These are phyloP conservation scores for Trissolcus basalis DNA, from an alignment of 1,140 invertebrate genomes.

Conservation along the genomic window DNA sequence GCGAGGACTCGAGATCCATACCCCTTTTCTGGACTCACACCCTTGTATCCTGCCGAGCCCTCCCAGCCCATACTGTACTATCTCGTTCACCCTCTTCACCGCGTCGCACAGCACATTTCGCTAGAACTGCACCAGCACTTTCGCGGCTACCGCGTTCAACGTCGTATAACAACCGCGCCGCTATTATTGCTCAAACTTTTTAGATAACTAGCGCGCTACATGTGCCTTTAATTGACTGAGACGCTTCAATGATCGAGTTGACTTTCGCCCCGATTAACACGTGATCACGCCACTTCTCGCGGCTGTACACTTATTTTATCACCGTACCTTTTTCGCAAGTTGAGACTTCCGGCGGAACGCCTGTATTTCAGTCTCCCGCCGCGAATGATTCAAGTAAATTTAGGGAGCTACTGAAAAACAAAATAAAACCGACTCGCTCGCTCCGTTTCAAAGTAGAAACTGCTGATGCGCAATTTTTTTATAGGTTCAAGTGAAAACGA, in stretches of 20 bases:
- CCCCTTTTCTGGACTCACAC: constrained; percentile 74
- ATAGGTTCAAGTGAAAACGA: too few relatives aligned
- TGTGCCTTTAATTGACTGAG: constrained; percentile 59
- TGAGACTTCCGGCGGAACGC: constrained; percentile 22
- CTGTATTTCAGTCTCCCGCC: constrained; percentile 5
- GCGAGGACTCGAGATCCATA: constrained; percentile 71
- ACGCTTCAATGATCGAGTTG: constrained; percentile 41
- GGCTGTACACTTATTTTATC: constrained; percentile 44
- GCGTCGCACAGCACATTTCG: constrained; percentile 53
- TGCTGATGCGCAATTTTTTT: neutral
- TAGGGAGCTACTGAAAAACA: neutral
- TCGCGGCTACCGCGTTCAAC: constrained; percentile 39
- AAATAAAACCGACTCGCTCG: neutral
- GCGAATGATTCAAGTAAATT: constrained; percentile 26
- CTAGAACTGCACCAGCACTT: constrained; percentile 47
- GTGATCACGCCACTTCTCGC: constrained; percentile 29
- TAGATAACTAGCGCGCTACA: constrained; percentile 43
- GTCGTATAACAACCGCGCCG: constrained; percentile 51
- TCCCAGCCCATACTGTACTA: constrained; percentile 56
- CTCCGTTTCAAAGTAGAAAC: neutral
- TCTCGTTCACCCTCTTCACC: constrained; percentile 43
- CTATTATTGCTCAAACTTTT: constrained; percentile 59
- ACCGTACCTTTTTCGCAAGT: constrained; percentile 30
- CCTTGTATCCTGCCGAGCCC: constrained; percentile 61
- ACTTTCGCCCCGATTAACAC: constrained; percentile 49